A percentile compares a stretch with the other conserved stretches of the same genome.
These are phyloP conservation scores for Drosophila sulfurigaster DNA, from an alignment of 1,140 invertebrate genomes.

Conservation along the genomic window DNA sequence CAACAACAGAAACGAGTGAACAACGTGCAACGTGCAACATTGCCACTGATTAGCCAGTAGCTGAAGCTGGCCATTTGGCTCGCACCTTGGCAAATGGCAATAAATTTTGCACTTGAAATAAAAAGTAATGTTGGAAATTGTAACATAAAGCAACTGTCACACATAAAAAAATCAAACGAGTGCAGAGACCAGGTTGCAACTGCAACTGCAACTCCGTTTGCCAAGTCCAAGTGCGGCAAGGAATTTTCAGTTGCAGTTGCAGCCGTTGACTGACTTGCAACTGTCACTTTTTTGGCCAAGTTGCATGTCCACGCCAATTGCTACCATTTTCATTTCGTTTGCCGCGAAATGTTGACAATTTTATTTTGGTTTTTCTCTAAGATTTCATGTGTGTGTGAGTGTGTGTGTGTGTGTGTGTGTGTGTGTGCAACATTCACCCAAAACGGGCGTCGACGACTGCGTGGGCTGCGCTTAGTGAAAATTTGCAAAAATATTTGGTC, in stretches of 20 bases:
- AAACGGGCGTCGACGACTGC: slow-evolving; percentile 65
- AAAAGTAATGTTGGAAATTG: slow-evolving; percentile 79
- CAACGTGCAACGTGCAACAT: slow-evolving; percentile 36
- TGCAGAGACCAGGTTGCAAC: slow-evolving; percentile 20
- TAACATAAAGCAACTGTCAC: slow-evolving; percentile 82
- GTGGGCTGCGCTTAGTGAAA: slow-evolving; percentile 80
- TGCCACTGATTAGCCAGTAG: slow-evolving; percentile 56
- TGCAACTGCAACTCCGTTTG: neutral
- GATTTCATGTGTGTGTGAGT: neutral
- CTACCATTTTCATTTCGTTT: slow-evolving; percentile 82
- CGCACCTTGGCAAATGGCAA: slow-evolving; percentile 79
- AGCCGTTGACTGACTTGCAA: slow-evolving; percentile 70
- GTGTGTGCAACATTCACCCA: slow-evolving; percentile 62
- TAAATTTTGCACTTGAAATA: slow-evolving; percentile 83
- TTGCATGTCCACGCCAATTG: slow-evolving; percentile 77
- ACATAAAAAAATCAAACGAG: slow-evolving; percentile 77
- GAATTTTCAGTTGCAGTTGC: slow-evolving; percentile 22
- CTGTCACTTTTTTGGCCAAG: slow-evolving; percentile 77
- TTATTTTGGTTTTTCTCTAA: slow-evolving; percentile 21
- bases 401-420: neutral
- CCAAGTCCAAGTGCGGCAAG: slow-evolving; percentile 6
- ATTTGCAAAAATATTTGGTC: slow-evolving; percentile 83
- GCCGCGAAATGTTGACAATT: slow-evolving; percentile 70
- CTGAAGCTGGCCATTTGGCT: slow-evolving; percentile 42
- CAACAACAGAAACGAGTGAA: slow-evolving; percentile 38